A percentile compares a stretch with the other conserved stretches of the same genome.
These are phyloP conservation scores for Eleutherodactylus coqui DNA, from an alignment of 2,797 vertebrate species.

Conservation along the genomic window DNA sequence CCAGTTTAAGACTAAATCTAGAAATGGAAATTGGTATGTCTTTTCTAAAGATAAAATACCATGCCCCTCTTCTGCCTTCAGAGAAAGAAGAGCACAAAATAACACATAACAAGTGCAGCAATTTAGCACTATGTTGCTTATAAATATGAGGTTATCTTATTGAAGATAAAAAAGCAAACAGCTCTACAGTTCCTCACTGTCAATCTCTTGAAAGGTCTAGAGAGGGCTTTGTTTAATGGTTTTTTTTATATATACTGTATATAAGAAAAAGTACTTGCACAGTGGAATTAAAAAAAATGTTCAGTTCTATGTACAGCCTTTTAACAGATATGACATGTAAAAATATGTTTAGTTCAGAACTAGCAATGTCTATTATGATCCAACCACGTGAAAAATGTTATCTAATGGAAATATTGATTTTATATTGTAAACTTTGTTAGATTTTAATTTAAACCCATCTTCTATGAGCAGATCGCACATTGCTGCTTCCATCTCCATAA, in stretches of 20 bases:
- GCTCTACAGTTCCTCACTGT: not conserved
- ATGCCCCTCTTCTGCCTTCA: not conserved
- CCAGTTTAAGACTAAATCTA: not conserved
- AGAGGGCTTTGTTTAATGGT: not conserved
- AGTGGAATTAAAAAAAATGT: too few relatives aligned
- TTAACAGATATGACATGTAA: not conserved
- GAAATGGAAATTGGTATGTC: not conserved
- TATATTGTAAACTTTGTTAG: constrained; percentile 14
- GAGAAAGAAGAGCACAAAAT: not conserved
- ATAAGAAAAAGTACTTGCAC: too few relatives aligned
- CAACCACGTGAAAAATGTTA: not conserved
- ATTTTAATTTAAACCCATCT: not conserved
- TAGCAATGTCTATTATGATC: not conserved
- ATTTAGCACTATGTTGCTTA: not conserved
- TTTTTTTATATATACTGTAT: too few relatives aligned
- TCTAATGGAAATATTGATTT: constrained; percentile 43
- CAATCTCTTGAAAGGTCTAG: not conserved
- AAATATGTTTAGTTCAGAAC: not conserved
- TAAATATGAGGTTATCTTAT: not conserved
- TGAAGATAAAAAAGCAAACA: not conserved
- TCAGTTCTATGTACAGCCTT: too few relatives aligned
- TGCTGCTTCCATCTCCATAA: constrained; percentile 20
- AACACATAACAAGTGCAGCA: not conserved
- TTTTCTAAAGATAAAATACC: not conserved
- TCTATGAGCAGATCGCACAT: not conserved